Evolutionary conservation across 2,797 vertebrate genomes (phyloP), one percentile per base, ranked within the genome.

Genomic region (Tangara arthus): DNA sequence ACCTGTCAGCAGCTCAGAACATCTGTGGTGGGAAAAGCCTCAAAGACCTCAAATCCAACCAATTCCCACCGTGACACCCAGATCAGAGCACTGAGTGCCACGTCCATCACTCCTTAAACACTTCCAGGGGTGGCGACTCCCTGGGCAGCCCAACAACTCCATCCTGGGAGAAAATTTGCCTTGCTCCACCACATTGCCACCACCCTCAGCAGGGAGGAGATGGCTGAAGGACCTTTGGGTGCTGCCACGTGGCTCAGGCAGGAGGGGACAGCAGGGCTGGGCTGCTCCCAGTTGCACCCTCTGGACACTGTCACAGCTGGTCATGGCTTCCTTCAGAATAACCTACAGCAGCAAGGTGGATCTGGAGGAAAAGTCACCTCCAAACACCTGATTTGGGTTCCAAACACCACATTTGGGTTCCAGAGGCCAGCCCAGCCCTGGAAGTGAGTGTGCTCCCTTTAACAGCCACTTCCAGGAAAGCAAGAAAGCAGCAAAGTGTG

Each of bases 381-480:
- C 22, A 61, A 64, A 26, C 68, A 20, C 23, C 47, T 11, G 6
- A n/a, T 3, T 12, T 46, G 44, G 44, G 44, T 6, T 46, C 44
- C 44, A 46, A 46, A 46, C 44, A 22, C 21, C 23, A 64, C 5
- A 0, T 32, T 6, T 44, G 71, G 78, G 86, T 20, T 52, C 35
- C 78, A 41, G 35, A 82, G 95, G 77, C 5, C 0, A 84, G 57
- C 37, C 82, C 82, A 55, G 88, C 32, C 24, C 83, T 61, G 81
- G 87, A 60, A 87, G 66, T 0, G 15, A 80, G 32, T 0, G 1
- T 64, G 64, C 3, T 0, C 44, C 64, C 21, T 60, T 73, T 28
- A 89, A 91, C 49, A 0, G 91, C 65, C 61, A 24, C 91, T 94
- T 94, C 92, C 87, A 91, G 88, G 89, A 91, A 85, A 88, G 59